These are phyloP conservation scores for Trichomalopsis sarcophagae DNA, from an alignment of 1,140 invertebrate genomes.

Conservation along the genomic window DNA sequence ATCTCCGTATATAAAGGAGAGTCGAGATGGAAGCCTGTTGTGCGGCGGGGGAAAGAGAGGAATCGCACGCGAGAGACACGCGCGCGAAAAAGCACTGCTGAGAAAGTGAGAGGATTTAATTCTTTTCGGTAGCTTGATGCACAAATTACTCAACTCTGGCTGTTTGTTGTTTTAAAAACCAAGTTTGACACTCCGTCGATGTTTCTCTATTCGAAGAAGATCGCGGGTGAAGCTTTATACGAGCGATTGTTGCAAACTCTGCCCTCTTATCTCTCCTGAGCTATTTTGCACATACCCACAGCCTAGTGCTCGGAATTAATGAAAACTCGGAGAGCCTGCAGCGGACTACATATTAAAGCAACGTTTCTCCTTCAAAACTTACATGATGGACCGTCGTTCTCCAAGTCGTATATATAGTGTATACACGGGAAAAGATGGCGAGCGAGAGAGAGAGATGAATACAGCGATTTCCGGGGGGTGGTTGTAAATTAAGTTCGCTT, in stretches of 20 bases:
- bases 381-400: neutral
- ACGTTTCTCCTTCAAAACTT: neutral
- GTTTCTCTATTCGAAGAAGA: neutral
- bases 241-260: neutral
- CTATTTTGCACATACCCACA: neutral
- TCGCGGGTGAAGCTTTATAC: neutral
- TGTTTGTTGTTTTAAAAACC: no score
- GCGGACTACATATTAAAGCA: slow-evolving; percentile 6
- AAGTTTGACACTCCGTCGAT: no score
- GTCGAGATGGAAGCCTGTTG: slow-evolving; percentile 49
- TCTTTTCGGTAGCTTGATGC: no score
- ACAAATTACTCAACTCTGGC: no score
- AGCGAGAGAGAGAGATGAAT: neutral
- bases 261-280: neutral
- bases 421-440: neutral
- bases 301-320: neutral
- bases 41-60: slow-evolving; percentile 31
- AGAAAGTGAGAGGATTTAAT: neutral
- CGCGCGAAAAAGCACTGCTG: neutral
- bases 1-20: slow-evolving; percentile 62
- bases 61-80: neutral
- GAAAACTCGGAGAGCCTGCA: neutral
- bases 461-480: slow-evolving; percentile 48
- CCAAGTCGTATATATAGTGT: neutral
- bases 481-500: slow-evolving; percentile 51